phyloP scores from a whole-genome alignment of 2,113 vertebrate species.

The Pachypanchax playfairii region DNA sequence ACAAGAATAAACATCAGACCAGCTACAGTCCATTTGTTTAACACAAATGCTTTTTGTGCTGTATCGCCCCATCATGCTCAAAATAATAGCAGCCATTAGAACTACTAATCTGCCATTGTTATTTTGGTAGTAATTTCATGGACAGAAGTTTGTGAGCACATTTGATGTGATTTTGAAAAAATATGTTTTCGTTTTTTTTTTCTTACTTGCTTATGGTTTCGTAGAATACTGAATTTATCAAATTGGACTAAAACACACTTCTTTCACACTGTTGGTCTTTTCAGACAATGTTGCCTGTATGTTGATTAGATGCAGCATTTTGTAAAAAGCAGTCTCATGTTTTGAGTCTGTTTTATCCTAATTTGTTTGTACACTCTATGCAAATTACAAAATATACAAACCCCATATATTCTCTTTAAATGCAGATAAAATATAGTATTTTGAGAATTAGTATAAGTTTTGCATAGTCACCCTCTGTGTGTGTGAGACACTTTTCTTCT shows the following conservation, averaged over 20 bases:
- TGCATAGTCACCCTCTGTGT: no score
- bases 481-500: no score
- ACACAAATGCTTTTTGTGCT: constrained; percentile 72
- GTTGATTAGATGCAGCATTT: neutral
- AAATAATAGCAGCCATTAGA: constrained; percentile 75
- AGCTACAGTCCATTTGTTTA: constrained; percentile 78
- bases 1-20: constrained; percentile 66
- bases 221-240: constrained; percentile 13
- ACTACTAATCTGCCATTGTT: constrained; percentile 69
- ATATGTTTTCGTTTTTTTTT: constrained; percentile 3
- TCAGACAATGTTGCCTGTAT: neutral
- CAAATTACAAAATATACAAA: no score
- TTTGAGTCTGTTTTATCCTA: no score
- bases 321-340: no score
- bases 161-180: constrained; percentile 37
- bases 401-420: no score
- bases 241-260: constrained; percentile 13
- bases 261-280: neutral
- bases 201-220: constrained; percentile 3
- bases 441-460: no score
- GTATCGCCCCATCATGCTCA: constrained; percentile 63
- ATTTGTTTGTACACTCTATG: no score
- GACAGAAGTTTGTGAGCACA: constrained; percentile 48
- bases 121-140: constrained; percentile 66
- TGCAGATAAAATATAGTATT: no score